These are phyloP conservation scores for Watersipora subatra DNA, from an alignment of 1,140 invertebrate genomes.

Conservation along the genomic window DNA sequence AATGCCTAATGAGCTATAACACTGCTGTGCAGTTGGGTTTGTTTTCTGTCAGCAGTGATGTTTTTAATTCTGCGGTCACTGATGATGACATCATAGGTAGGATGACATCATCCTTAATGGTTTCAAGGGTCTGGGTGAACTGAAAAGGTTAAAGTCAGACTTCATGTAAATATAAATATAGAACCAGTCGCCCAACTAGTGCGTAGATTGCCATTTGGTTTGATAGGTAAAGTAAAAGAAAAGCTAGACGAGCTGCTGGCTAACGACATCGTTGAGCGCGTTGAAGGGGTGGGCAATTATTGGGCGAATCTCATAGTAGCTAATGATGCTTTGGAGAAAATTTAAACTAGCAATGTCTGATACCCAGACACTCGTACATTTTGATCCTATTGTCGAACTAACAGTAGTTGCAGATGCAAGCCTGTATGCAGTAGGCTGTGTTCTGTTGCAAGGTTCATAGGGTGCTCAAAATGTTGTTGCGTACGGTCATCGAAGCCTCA, in stretches of 20 bases:
- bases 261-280: slow-evolving; percentile 8
- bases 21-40: not conserved
- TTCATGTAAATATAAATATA: slow-evolving; percentile 4
- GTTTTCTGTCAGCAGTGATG: not conserved
- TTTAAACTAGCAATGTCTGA: slow-evolving; percentile 3
- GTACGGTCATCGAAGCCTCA: slow-evolving; percentile 14
- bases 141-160: not conserved
- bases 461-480: slow-evolving; percentile 9
- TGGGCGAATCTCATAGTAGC: slow-evolving; percentile 4
- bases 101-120: not conserved
- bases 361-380: slow-evolving; percentile 12
- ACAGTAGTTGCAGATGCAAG: slow-evolving; percentile 24
- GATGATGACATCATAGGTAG: not conserved
- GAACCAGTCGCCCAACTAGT: slow-evolving; percentile 6
- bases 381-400: slow-evolving; percentile 17
- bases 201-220: slow-evolving; percentile 9
- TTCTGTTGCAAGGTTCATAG: slow-evolving; percentile 11
- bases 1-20: not conserved
- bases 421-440: slow-evolving; percentile 12
- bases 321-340: slow-evolving; percentile 9
- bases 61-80: not conserved
- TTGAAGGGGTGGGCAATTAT: slow-evolving; percentile 14
- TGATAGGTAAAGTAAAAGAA: slow-evolving; percentile 6
- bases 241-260: slow-evolving; percentile 4
- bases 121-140: slow-evolving; percentile 1